phyloP scores from a whole-genome alignment of 2,113 vertebrate species.

The Falcunculus frontatus region DNA sequence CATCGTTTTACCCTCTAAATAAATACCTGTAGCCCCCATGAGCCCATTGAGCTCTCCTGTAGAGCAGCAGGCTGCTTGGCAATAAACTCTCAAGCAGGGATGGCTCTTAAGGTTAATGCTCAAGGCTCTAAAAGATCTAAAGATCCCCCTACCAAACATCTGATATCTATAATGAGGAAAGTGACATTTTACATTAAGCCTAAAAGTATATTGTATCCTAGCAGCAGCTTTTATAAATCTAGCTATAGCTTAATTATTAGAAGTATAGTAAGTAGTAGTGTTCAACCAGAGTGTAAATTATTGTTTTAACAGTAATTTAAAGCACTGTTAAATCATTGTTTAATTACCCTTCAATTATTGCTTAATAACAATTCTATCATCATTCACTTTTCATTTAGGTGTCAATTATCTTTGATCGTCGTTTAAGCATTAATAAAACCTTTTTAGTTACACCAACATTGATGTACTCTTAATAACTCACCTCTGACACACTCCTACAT shows the following conservation, averaged over 20 bases:
- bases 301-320: background rate
- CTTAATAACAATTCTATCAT: background rate
- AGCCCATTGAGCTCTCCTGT: background rate
- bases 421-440: background rate
- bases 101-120: background rate
- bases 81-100: background rate
- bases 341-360: background rate
- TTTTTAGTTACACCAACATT: background rate
- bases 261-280: background rate
- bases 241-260: background rate
- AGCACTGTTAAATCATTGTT: background rate
- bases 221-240: background rate
- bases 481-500: background rate
- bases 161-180: background rate
- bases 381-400: background rate
- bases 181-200: background rate
- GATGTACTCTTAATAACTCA: background rate
- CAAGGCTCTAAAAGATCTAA: rapidly evolving
- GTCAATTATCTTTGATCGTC: background rate
- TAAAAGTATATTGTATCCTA: background rate
- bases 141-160: background rate
- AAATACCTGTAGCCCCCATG: background rate
- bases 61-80: rapidly evolving
- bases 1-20: background rate
- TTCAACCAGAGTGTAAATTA: background rate